These are phyloP conservation scores for Panthera tigris DNA, from an alignment of 2,113 vertebrate genomes.

Conservation along the genomic window DNA sequence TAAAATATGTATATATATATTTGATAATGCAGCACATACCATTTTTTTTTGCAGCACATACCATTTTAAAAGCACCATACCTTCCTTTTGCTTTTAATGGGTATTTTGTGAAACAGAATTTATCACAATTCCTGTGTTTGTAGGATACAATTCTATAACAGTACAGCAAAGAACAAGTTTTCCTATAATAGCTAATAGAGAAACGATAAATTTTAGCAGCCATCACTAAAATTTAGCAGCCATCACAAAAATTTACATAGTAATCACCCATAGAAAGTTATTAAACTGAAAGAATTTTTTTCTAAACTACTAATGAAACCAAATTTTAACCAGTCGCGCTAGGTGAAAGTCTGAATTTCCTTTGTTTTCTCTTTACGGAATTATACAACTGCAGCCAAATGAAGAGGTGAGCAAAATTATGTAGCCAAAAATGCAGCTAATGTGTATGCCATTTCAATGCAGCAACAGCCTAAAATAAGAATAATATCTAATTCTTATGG, in stretches of 20 bases:
- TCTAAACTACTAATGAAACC: neutral
- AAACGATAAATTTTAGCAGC: slow-evolving; percentile 2
- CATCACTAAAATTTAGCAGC: neutral
- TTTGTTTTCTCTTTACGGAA: neutral
- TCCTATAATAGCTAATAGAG: neutral
- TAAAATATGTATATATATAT: neutral
- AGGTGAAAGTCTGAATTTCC: neutral
- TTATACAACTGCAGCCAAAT: neutral
- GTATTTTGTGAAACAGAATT: neutral
- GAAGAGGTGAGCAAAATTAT: neutral
- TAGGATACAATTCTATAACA: neutral
- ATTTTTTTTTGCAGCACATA: neutral
- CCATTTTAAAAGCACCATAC: neutral
- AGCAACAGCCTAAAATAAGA: neutral
- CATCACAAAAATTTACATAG: neutral
- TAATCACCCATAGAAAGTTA: neutral
- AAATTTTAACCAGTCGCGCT: neutral
- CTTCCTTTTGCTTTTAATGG: neutral
- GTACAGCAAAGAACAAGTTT: neutral
- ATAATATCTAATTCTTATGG: neutral
- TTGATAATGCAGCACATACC: neutral
- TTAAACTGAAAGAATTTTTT: neutral
- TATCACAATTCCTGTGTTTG: neutral
- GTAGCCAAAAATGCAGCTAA: neutral
- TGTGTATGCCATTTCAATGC: neutral